phyloP scores from a whole-genome alignment of 2,888 invertebrate genomes.

The Teinopalpus imperialis region DNA sequence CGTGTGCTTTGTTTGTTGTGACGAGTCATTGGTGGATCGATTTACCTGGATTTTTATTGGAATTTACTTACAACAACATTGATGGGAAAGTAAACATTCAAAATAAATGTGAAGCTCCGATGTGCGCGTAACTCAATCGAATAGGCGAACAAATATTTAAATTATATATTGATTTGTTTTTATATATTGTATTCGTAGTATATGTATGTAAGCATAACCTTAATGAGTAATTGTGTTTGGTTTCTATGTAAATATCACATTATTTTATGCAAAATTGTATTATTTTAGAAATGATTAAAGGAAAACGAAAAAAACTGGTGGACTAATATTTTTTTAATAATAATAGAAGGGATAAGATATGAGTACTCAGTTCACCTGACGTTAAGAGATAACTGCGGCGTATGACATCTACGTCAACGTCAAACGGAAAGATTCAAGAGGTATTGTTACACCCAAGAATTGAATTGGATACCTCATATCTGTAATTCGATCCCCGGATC shows the following conservation, averaged over 20 bases:
- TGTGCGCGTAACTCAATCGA: constrained; percentile 46
- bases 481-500: too few relatives aligned
- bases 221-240: constrained; percentile 19
- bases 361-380: too few relatives aligned
- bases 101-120: constrained; percentile 26
- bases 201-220: constrained; percentile 9
- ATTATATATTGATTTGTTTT: constrained; percentile 32
- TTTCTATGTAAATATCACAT: constrained; percentile 6
- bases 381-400: too few relatives aligned
- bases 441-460: too few relatives aligned
- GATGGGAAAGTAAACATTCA: constrained; percentile 66
- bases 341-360: too few relatives aligned
- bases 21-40: constrained; percentile 44
- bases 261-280: background rate
- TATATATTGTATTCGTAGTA: constrained; percentile 15
- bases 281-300: too few relatives aligned
- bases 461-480: too few relatives aligned
- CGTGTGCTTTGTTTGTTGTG: constrained; percentile 59
- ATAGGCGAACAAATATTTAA: constrained; percentile 46
- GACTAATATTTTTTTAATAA: too few relatives aligned
- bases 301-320: too few relatives aligned
- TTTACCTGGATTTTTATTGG: constrained; percentile 62
- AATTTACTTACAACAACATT: constrained; percentile 64
- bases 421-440: too few relatives aligned
- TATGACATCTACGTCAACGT: too few relatives aligned